phyloP scores from a whole-genome alignment of 2,113 vertebrate genomes.

The Brachyhypopomus occidentalis region DNA sequence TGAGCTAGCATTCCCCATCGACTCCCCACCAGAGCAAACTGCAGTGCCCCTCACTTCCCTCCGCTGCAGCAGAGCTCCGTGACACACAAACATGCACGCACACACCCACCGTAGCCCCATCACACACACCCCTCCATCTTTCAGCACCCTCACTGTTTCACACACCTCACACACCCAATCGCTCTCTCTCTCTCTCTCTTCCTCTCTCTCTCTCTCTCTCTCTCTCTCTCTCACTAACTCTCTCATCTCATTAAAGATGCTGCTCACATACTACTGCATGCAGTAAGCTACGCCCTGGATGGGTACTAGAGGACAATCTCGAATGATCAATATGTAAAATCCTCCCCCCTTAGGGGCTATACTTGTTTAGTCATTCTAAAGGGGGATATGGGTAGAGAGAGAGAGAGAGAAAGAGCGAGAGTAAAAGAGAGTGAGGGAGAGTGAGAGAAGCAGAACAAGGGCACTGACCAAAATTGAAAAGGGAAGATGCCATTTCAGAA shows the following conservation, averaged over 20 bases:
- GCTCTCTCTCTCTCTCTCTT: conserved; percentile 14
- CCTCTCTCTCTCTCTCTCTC: conserved; percentile 25
- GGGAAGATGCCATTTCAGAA: conserved; percentile 7
- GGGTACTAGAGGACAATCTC: conserved; percentile 62
- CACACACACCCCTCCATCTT: conserved; percentile 18
- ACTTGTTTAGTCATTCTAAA: conserved; percentile 20
- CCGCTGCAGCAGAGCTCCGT: conserved; percentile 48
- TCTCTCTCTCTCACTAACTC: conserved; percentile 34
- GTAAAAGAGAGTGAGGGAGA: background rate
- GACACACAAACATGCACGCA: conserved; percentile 34
- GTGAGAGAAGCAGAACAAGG: background rate
- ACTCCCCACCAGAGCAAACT: conserved; percentile 43
- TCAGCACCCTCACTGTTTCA: conserved; percentile 34
- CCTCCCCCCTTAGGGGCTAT: conserved; percentile 17
- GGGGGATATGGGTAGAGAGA: conserved; percentile 39
- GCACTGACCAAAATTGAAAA: background rate
- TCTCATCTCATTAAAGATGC: conserved; percentile 73
- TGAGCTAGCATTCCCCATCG: conserved; percentile 45
- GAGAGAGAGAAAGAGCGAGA: background rate
- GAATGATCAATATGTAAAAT: conserved; percentile 69
- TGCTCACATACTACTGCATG: conserved; percentile 74
- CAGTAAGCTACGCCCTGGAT: conserved; percentile 68
- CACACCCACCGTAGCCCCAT: conserved; percentile 21
- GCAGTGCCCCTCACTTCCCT: conserved; percentile 49
- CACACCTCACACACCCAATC: conserved; percentile 22